Evolutionary conservation across 2,113 vertebrate genomes (phyloP).

Genomic region (Ceyx melanurus): DNA sequence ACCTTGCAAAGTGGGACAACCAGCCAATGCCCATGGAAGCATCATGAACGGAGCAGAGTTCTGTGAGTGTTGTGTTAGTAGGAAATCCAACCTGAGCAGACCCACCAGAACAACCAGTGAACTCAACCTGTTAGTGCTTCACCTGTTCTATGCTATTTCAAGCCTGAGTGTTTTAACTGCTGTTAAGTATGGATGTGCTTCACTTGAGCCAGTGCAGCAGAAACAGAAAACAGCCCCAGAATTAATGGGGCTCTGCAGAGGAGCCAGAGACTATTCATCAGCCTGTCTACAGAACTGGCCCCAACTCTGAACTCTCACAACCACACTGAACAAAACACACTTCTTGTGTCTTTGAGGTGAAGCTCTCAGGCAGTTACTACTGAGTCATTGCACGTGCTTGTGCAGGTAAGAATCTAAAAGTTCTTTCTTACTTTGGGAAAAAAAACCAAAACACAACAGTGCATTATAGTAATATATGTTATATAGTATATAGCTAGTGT

Average conservation of each 20-base stretch:
- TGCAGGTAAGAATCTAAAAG: not conserved
- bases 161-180: not conserved
- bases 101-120: not conserved
- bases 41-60: not conserved
- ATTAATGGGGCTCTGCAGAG: not conserved
- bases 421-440: not conserved
- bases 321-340: not conserved
- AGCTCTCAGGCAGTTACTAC: not conserved
- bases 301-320: not conserved
- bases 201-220: not conserved
- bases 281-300: not conserved
- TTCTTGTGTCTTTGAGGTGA: not conserved
- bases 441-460: fast-evolving
- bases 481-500: not conserved
- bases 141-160: not conserved
- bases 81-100: not conserved
- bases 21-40: not conserved
- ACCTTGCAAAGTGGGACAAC: fast-evolving
- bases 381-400: not conserved
- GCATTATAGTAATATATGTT: not conserved
- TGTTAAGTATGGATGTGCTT: not conserved
- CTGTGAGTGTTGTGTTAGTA: too few species aligned
- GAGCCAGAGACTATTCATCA: not conserved
- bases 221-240: not conserved
- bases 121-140: not conserved